Evolutionary conservation across 2,888 invertebrate genomes (phyloP).

Genomic region (Watsonalla binaria): DNA sequence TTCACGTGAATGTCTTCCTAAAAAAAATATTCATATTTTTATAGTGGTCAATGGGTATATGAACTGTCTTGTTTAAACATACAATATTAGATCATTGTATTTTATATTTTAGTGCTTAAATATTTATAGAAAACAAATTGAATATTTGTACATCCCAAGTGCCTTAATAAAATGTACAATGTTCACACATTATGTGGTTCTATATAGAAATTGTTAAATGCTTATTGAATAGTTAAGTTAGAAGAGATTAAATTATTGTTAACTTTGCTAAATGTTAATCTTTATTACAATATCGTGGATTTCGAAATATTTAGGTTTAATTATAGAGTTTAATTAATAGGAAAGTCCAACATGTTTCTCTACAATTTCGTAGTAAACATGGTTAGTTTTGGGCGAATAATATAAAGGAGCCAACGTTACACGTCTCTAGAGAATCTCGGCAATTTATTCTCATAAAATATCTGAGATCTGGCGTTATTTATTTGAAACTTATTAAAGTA

Average conservation of each 20-base stretch:
- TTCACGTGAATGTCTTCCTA: constrained; percentile 57
- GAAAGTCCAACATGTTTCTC: constrained; percentile 41
- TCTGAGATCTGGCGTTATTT: constrained; percentile 27
- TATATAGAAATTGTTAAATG: constrained; percentile 65
- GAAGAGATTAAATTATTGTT: constrained; percentile 78
- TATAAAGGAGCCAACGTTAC: constrained; percentile 50
- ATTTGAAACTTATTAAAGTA: not conserved
- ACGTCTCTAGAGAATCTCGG: constrained; percentile 69
- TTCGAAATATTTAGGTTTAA: constrained; percentile 22
- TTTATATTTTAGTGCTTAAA: constrained; percentile 65
- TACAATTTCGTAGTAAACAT: constrained; percentile 30
- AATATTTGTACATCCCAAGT: constrained; percentile 70
- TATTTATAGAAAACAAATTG: constrained; percentile 62
- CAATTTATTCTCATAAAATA: constrained; percentile 25
- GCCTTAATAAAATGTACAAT: constrained; percentile 74
- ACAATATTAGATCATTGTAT: constrained; percentile 57
- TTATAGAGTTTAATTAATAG: constrained; percentile 25
- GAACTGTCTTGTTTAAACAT: constrained; percentile 37
- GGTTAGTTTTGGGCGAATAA: constrained; percentile 40
- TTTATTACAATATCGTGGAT: constrained; percentile 45
- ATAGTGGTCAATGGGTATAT: constrained; percentile 56
- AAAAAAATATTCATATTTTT: constrained; percentile 16
- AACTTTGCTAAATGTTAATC: constrained; percentile 74
- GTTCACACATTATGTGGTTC: constrained; percentile 64
- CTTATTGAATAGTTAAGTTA: constrained; percentile 64